Evolutionary conservation across 1,140 invertebrate species (phyloP).

Genomic region (Caenorhabditis inopinata): DNA sequence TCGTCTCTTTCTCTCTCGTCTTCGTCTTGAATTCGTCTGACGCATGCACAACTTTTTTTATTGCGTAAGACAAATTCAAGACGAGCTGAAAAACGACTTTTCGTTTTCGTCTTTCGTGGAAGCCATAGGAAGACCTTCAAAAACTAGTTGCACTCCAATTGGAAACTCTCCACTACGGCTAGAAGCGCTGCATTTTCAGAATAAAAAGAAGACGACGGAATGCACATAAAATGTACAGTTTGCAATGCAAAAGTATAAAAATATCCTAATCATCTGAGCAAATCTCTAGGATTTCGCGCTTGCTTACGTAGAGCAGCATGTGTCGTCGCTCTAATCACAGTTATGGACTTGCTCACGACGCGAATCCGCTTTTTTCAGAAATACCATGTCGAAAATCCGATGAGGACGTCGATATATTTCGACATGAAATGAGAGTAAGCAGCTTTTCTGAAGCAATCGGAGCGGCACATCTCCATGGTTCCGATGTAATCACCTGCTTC

Average conservation of each 20-base stretch:
- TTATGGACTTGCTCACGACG: not conserved
- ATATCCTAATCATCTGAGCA: not conserved
- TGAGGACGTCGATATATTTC: constrained; percentile 19
- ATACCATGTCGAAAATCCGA: not conserved
- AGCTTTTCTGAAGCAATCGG: not conserved
- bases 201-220: not conserved
- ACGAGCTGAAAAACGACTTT: too few species aligned
- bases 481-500: constrained; percentile 23
- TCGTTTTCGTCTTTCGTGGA: too few species aligned
- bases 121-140: too few species aligned
- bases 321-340: not conserved
- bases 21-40: too few species aligned
- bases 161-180: too few species aligned
- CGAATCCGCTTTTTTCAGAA: not conserved
- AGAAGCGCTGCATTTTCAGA: too few species aligned
- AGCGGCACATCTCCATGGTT: constrained; percentile 7
- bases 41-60: too few species aligned
- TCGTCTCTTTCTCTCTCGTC: too few species aligned
- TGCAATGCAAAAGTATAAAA: not conserved
- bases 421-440: not conserved
- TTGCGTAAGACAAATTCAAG: too few species aligned
- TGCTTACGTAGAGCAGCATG: not conserved
- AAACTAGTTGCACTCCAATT: too few species aligned
- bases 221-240: not conserved
- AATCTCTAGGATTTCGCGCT: not conserved